Base-by-base conservation (phyloP, 1,140 invertebrate genomes). In the Caenorhabditis inopinata region DNA sequence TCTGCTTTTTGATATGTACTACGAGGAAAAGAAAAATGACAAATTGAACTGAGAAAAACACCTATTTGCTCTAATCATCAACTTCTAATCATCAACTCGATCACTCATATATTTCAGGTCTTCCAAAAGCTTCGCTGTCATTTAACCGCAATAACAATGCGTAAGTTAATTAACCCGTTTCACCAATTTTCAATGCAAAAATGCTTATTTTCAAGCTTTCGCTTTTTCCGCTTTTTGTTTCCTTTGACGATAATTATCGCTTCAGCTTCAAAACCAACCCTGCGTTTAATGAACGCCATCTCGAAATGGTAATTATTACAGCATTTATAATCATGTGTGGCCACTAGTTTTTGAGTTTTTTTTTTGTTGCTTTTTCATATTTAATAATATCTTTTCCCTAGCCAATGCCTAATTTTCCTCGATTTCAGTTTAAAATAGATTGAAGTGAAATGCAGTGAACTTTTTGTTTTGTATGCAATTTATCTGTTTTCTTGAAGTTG, bases 231-330 rank as follows among this genome's bases (percentile, higher is more conserved):
- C 5, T 68, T 42, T 38, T 4, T 25, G 23, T 42, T 38, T 4
- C 32, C 38, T 4, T 68, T 68, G 18, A 7, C n/a, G 11, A 68
- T 42, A 18, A 68, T 68, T 42, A 4, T 68, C n/a, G 58, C 58
- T 68, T 68, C 58, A 68, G 58, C 58, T 68, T 68, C 58, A 68
- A 68, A 38, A 38, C 58, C 58, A 68, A 68, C 58, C 58, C 58
- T 18, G 32, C 32, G 29, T 68, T 38, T 68, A 38, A 68, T 68
- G 58, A 68, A 9, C 58, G 58, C 32, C 58, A 68, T 68, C 58
- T 38, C 38, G 58, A 68, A 68, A 68, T 68, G 58, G 58, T 68
- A 68, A 68, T 18, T 68, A 58, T 21, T 25, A 25, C 14, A 7
- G 38, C 5, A 5, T 42, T 5, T 58, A 3, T 58, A 58, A 58